phyloP scores from a whole-genome alignment of 2,888 invertebrate genomes.

The Allolobophora icterica region DNA sequence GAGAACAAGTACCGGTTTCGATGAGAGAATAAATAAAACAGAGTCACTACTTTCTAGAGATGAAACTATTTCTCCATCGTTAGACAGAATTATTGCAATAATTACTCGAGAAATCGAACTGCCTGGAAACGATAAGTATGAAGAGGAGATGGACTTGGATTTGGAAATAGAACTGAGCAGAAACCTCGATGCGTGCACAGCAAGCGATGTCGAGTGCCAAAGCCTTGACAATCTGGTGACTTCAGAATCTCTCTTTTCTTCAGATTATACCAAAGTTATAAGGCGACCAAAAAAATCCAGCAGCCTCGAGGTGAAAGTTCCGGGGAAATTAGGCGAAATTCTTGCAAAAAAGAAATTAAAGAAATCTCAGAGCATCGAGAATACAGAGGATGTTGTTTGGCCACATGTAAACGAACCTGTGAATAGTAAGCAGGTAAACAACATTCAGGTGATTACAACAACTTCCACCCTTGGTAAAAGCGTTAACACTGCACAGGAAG shows the following conservation, averaged over 20 bases:
- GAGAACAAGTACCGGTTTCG: neutral
- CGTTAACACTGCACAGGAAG: neutral
- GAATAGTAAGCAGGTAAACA: neutral
- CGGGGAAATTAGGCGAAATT: neutral
- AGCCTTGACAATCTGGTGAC: neutral
- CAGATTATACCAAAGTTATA: neutral
- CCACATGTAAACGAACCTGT: neutral
- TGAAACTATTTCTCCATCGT: neutral
- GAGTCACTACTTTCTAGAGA: neutral
- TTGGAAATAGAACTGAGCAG: neutral
- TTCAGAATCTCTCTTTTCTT: neutral
- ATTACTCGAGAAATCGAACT: neutral
- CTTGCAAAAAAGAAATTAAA: conserved; percentile 3
- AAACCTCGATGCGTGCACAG: neutral
- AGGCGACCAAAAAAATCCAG: neutral
- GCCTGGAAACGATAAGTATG: neutral
- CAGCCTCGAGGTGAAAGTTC: neutral
- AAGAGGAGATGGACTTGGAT: conserved; percentile 18
- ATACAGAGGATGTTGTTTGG: neutral
- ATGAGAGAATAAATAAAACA: neutral
- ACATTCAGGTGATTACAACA: neutral
- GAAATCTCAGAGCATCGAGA: conserved; percentile 5
- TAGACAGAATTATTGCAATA: neutral
- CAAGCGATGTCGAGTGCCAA: conserved; percentile 2
- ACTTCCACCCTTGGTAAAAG: neutral